Conservation (phyloP, 2,113 vertebrate genomes). For the Thinocorus orbignyianus region DNA sequence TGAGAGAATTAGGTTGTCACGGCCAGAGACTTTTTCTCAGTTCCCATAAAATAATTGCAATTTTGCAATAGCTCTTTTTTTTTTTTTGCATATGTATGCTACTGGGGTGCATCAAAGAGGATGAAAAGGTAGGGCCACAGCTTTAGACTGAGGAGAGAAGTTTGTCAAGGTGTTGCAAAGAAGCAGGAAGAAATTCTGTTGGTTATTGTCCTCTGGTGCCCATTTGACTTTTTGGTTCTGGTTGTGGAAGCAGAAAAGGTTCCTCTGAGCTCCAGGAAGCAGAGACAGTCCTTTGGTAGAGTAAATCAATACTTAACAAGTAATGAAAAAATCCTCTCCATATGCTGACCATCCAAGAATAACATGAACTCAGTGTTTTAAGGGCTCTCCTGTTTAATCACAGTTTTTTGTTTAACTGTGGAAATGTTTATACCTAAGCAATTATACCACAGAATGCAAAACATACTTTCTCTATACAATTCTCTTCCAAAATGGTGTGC, state of each 20-base stretch:
- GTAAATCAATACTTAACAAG: not conserved
- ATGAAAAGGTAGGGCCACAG: not conserved
- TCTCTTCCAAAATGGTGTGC: not conserved
- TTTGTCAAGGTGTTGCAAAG: not conserved
- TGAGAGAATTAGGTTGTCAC: not conserved
- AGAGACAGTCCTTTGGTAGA: not conserved
- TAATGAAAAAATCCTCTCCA: not conserved
- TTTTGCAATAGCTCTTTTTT: not conserved
- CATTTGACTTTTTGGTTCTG: not conserved
- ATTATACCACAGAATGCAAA: not conserved
- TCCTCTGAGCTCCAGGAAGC: not conserved
- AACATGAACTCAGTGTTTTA: not conserved
- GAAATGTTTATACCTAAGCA: not conserved
- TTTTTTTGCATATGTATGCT: not conserved
- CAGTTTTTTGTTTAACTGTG: not conserved
- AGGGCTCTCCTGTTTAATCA: not conserved
- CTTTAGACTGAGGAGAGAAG: not conserved
- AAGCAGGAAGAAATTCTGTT: not conserved
- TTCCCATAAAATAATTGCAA: not conserved
- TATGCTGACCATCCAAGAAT: not conserved
- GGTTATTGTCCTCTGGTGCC: not conserved
- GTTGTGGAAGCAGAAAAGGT: not conserved
- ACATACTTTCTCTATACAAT: not conserved
- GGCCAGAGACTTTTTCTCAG: not conserved
- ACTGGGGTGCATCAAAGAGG: not conserved